These are phyloP conservation scores for Phasia obesa DNA, from an alignment of 2,888 invertebrate genomes.

Conservation along the genomic window DNA sequence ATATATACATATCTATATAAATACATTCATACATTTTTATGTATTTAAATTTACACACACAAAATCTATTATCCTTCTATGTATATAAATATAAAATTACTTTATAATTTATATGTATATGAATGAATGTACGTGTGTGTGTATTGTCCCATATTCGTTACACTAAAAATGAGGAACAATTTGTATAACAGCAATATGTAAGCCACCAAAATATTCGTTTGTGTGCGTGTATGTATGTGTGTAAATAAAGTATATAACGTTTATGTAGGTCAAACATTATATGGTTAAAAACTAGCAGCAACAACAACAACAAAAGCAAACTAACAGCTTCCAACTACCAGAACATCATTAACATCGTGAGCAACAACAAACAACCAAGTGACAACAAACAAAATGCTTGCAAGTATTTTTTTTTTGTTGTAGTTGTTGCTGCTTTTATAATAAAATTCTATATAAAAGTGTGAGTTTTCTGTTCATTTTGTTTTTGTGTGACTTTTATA, in stretches of 20 bases:
- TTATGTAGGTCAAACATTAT: constrained; percentile 70
- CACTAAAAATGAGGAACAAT: too few relatives aligned
- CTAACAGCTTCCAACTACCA: constrained; percentile 20
- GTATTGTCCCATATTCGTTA: too few relatives aligned
- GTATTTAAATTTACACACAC: too few relatives aligned
- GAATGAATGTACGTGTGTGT: too few relatives aligned
- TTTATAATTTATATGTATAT: background rate
- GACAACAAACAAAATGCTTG: constrained; percentile 49
- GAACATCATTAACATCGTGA: constrained; percentile 25
- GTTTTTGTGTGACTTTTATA: constrained; percentile 16
- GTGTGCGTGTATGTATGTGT: background rate
- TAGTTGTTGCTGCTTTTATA: background rate
- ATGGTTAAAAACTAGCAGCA: constrained; percentile 61
- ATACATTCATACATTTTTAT: too few relatives aligned
- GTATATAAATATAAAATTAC: background rate
- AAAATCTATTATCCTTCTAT: constrained; percentile 4
- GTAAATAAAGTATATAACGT: constrained; percentile 37
- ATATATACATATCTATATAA: background rate
- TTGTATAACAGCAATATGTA: too few relatives aligned
- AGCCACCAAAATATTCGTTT: too few relatives aligned
- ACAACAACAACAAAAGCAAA: constrained; percentile 18
- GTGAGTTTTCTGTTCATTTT: constrained; percentile 45
- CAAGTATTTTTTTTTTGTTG: constrained; percentile 26
- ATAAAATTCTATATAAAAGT: constrained; percentile 16
- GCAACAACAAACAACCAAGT: constrained; percentile 21